These are phyloP conservation scores for Eurois occulta DNA, from an alignment of 2,888 invertebrate genomes.

Conservation along the genomic window DNA sequence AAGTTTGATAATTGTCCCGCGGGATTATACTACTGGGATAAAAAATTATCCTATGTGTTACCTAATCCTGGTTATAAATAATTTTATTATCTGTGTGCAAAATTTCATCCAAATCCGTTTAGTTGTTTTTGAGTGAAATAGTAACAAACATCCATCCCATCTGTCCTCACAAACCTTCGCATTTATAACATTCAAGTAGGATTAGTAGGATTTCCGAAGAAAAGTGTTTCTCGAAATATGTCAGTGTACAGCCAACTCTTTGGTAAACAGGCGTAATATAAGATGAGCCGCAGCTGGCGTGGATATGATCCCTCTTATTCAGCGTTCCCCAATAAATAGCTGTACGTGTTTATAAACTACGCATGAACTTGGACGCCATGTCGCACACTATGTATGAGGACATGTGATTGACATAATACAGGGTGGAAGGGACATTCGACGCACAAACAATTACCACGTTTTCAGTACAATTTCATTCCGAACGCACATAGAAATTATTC, in stretches of 20 bases:
- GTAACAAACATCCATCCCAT: too few species aligned
- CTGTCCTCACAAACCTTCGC: too few species aligned
- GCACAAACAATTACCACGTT: neutral
- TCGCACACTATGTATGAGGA: slow-evolving; percentile 24
- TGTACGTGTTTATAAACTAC: slow-evolving; percentile 28
- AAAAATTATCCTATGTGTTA: too few species aligned
- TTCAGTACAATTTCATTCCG: neutral
- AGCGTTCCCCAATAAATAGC: slow-evolving; percentile 23
- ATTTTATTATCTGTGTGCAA: too few species aligned
- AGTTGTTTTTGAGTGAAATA: too few species aligned
- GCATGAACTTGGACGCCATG: slow-evolving; percentile 18
- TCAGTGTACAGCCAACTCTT: neutral
- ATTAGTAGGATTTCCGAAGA: neutral
- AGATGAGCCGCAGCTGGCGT: slow-evolving; percentile 30
- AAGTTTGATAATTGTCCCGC: too few species aligned
- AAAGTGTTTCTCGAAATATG: neutral
- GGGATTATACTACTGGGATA: too few species aligned
- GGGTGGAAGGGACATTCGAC: neutral
- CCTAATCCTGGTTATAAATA: too few species aligned
- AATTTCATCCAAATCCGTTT: too few species aligned
- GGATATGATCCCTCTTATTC: slow-evolving; percentile 32
- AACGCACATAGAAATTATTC: neutral
- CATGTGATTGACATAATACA: slow-evolving; percentile 44
- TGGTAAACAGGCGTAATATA: neutral
- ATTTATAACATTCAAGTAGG: too few species aligned